These are phyloP conservation scores for Salvelinus alpinus DNA, from an alignment of 2,113 vertebrate species.

Conservation along the genomic window DNA sequence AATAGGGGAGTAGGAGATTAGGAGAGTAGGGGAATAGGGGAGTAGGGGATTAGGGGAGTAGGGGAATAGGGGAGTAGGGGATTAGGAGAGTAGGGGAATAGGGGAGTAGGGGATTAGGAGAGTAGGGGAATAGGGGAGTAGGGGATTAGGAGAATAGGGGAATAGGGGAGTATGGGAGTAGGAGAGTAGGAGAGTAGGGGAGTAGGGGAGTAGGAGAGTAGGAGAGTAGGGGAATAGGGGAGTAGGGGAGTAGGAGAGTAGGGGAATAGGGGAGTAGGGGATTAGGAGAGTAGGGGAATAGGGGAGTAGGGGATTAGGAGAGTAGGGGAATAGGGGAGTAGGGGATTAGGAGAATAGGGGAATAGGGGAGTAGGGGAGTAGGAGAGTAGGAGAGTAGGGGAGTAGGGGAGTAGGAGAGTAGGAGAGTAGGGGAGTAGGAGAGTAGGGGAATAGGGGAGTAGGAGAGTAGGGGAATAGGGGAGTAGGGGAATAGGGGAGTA, in stretches of 20 bases:
- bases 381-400: neutral
- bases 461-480: neutral
- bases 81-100: neutral
- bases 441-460: neutral
- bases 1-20: neutral
- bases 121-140: neutral
- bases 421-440: neutral
- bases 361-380: neutral
- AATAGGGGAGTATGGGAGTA: no score
- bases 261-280: neutral
- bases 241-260: neutral
- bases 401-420: neutral
- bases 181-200: neutral
- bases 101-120: neutral
- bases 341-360: neutral
- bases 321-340: neutral
- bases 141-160: neutral
- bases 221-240: neutral
- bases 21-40: neutral
- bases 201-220: neutral
- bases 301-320: neutral
- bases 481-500: constrained; percentile 1
- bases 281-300: neutral
- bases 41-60: neutral
- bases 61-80: neutral